These are phyloP conservation scores for Drosophila histrio DNA, from an alignment of 2,888 invertebrate species.

Conservation along the genomic window DNA sequence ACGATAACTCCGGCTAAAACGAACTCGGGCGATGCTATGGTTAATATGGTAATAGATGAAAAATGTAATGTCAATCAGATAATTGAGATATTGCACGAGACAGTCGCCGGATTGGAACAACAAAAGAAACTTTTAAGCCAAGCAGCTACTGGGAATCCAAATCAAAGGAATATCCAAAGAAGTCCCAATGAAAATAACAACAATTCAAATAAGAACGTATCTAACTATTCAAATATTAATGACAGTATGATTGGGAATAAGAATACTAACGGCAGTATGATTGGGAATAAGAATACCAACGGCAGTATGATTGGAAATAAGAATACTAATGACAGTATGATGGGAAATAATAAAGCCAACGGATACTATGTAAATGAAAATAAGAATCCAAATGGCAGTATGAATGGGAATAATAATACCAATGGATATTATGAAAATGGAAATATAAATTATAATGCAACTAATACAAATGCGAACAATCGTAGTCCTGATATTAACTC, in stretches of 20 bases:
- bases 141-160: not conserved
- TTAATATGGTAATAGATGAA: slow-evolving; percentile 12
- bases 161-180: not conserved
- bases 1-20: not conserved
- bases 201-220: not conserved
- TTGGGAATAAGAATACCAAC: too few species aligned
- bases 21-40: not conserved
- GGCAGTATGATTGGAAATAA: too few species aligned
- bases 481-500: not conserved
- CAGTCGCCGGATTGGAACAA: slow-evolving; percentile 38
- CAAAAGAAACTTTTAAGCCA: slow-evolving; percentile 20
- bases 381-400: too few species aligned
- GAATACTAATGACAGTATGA: too few species aligned
- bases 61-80: slow-evolving; percentile 45
- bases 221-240: too few species aligned
- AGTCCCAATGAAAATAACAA: not conserved
- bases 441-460: not conserved
- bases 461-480: not conserved
- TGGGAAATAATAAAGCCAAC: too few species aligned
- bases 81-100: slow-evolving; percentile 41
- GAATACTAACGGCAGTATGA: too few species aligned
- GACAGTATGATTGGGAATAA: too few species aligned
- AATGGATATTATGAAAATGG: too few species aligned
- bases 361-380: too few species aligned
- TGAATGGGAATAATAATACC: too few species aligned